Base-by-base conservation (phyloP, 2,797 vertebrate species). In the Siniperca obscura region DNA sequence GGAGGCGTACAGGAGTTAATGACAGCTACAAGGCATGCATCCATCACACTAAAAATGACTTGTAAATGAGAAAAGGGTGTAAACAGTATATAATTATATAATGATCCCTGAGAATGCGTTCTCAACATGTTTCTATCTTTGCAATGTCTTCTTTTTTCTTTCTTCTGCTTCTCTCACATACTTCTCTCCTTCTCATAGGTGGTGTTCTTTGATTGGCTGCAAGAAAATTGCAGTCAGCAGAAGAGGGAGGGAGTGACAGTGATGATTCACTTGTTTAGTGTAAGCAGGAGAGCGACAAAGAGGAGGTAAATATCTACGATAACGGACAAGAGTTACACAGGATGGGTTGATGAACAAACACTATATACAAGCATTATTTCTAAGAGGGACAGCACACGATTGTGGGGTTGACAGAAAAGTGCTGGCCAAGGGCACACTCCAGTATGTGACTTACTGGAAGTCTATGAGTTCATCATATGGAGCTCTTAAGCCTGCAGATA, bases 231-330 rank as follows among this genome's bases (percentile, higher is more conserved):
- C 86, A 79, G 86, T 73, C 81, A 85, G 65, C 59, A 60, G 87
- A 80, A 56, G 72, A 76, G 82, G 82, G 87, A 87, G 82, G 76
- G 75, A 83, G 87, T 42, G 25, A 76, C 86, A 55, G 66, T 27
- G 88, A 93, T 91, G 91, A 93, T 90, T 92, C 91, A 92, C 80
- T 86, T 84, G 84, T 81, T 78, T 81, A 83, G 70, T 71, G 70
- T 74, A 80, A 89, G 83, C 83, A 78, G 83, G 66, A 83, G 81
- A 83, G 64, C 46, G n/a, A 70, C 50, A 70, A 61, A 70, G 55
- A 70, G 82, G 76, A 90, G 76, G 83, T 79, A 83, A 78, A 82
- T 69, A 84, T 83, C 72, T 65, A 22, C 36, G 5, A 64, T 69
- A 40, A 74, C 84, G 46, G 73, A 46, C 7, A 67, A 55, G 59